phyloP scores from a whole-genome alignment of 2,888 invertebrate species.

The Schizotus pectinicornis region DNA sequence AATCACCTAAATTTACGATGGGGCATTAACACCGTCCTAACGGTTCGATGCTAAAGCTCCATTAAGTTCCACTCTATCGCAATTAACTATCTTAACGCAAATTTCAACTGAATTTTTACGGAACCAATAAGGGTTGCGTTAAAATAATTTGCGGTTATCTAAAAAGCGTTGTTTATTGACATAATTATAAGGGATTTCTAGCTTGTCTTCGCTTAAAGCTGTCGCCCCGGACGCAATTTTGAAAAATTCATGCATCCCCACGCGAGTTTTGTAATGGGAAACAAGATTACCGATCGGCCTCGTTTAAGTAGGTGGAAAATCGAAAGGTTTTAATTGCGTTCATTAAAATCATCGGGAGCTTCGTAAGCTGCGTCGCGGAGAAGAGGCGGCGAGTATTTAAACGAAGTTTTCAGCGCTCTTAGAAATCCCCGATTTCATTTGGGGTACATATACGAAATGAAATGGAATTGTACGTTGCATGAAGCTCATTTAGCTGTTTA shows the following conservation, averaged over 20 bases:
- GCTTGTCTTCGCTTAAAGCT: conserved; percentile 2
- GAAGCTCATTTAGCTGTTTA: conserved; percentile 34
- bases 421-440: conserved; percentile 30
- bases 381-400: conserved; percentile 20
- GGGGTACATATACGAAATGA: conserved; percentile 28
- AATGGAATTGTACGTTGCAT: conserved; percentile 28
- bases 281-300: no score
- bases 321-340: no score
- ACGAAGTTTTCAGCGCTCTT: conserved; percentile 7
- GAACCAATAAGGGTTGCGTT: conserved; percentile 10
- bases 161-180: conserved; percentile 16
- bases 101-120: conserved; percentile 6
- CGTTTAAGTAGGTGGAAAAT: no score
- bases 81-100: neutral
- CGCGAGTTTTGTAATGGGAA: neutral
- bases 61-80: neutral
- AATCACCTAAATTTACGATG: conserved; percentile 22
- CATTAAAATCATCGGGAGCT: no score
- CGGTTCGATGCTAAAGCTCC: conserved; percentile 11
- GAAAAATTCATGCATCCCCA: conserved; percentile 4
- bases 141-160: conserved; percentile 19
- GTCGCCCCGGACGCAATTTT: conserved; percentile 12
- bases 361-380: neutral
- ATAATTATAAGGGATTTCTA: conserved; percentile 15
- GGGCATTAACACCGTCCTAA: conserved; percentile 25